Evolutionary conservation across 2,113 vertebrate genomes (phyloP), one percentile per base, ranked within the genome.

Genomic region (Gracilinanus agilis): DNA sequence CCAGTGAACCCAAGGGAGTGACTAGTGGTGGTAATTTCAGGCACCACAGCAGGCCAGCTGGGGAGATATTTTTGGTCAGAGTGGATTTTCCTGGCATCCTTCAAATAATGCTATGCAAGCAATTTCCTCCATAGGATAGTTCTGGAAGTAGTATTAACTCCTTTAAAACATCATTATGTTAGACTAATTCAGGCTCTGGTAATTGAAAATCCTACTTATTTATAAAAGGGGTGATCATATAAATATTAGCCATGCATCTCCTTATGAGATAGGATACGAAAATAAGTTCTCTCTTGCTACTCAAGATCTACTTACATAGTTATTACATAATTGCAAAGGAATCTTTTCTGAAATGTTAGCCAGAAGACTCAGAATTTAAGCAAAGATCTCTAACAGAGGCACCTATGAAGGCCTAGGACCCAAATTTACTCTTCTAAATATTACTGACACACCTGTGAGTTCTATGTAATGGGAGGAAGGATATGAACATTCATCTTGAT

Each of bases 151-250:
- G 21, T 2, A 24, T 9, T 44, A 54, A 24, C 23, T 24, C 56
- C 56, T 6, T 3, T 16, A 5, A 0, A 0, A 13, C 19, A 34
- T 1, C 24, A 5, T 2, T 49, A 25, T 90, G n/a, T 54, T 25
- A 58, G 53, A 16, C 67, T 9, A 83, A 83, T 83, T 83, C 34
- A 75, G 12, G 3, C 61, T 75, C 61, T 75, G 61, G 34, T 75
- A 16, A 40, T 2, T 21, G n/a, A 83, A 83, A 83, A 40, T 40
- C 2, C 19, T 40, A 40, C n/a, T 83, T 40, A 9, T 23, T 40
- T 40, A 40, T 16, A 83, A 83, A 83, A 83, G 19, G 40, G 34
- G n/a, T 4, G 40, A 40, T 40, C 19, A 83, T 75, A n/a, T 75
- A 67, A n/a, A 67, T 67, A 67, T 67, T 67, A 75, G 13, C 61